Percentiles rank a stretch among this genome's conserved stretches.
These are phyloP conservation scores for Steinernema khuongi DNA, from an alignment of 1,140 invertebrate species.

Conservation along the genomic window DNA sequence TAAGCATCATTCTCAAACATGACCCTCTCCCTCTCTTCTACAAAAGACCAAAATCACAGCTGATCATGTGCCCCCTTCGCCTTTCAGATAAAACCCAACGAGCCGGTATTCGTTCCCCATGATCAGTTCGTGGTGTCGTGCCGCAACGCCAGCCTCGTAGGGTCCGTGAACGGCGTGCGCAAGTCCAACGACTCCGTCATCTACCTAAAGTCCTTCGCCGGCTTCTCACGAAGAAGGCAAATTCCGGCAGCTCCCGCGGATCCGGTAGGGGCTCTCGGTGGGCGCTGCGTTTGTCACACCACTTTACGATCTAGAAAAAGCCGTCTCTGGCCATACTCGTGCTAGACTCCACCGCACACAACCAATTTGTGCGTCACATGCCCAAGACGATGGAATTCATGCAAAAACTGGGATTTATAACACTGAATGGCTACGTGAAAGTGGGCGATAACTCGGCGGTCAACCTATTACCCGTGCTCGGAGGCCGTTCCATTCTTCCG, in stretches of 20 bases:
- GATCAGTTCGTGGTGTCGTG: not conserved
- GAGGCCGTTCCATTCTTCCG: conserved; percentile 21
- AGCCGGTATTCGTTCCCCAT: not conserved
- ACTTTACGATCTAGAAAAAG: not conserved
- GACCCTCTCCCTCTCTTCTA: too few species aligned
- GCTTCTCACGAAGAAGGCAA: not conserved
- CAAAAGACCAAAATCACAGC: too few species aligned
- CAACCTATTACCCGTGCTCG: conserved; percentile 46
- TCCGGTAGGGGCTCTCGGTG: not conserved
- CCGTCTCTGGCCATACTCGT: not conserved
- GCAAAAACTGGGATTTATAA: conserved; percentile 41
- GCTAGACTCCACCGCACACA: conserved; percentile 42
- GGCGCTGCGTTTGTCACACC: not conserved
- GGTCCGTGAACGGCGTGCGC: not conserved
- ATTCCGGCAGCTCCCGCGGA: not conserved
- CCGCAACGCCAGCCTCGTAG: not conserved
- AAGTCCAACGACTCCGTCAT: not conserved
- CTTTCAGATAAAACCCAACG: not conserved
- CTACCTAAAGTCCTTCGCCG: not conserved
- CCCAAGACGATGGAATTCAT: conserved; percentile 49
- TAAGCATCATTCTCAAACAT: too few species aligned
- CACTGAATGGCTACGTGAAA: conserved; percentile 50
- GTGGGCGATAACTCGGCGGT: conserved; percentile 53
- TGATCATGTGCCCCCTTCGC: not conserved
- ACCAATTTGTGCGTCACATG: conserved; percentile 51